Evolutionary conservation across 2,888 invertebrate species (phyloP).

Genomic region (Dione vanillae): DNA sequence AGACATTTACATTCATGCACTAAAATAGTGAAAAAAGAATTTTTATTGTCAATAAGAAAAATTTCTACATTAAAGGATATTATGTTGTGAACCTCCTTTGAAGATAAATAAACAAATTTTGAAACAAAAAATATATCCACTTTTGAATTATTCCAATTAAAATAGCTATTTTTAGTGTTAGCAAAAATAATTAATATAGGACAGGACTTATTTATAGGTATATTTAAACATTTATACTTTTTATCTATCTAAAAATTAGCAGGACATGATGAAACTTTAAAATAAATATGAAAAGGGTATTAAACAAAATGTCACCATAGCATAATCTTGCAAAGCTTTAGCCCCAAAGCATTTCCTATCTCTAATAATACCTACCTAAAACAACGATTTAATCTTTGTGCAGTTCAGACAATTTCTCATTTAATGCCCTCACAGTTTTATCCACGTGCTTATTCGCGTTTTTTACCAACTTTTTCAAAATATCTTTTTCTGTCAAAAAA

Average conservation of each 20-base stretch:
- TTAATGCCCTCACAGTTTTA: constrained; percentile 67
- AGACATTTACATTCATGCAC: not conserved
- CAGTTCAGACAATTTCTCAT: constrained; percentile 65
- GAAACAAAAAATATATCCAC: constrained; percentile 14
- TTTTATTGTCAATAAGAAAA: too few relatives aligned
- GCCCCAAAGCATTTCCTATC: constrained; percentile 17
- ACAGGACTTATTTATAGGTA: too few relatives aligned
- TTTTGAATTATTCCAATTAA: constrained; percentile 24
- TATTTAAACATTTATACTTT: too few relatives aligned
- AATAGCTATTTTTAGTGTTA: not conserved
- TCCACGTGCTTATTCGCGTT: constrained; percentile 66
- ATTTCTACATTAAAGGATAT: too few relatives aligned
- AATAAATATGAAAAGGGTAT: too few relatives aligned
- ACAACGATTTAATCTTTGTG: constrained; percentile 58
- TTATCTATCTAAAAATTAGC: too few relatives aligned
- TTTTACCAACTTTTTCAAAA: constrained; percentile 62
- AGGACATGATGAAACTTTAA: too few relatives aligned
- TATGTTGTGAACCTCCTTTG: too few relatives aligned
- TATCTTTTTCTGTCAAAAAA: constrained; percentile 48
- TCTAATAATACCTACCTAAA: constrained; percentile 42
- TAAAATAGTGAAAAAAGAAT: not conserved
- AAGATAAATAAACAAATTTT: too few relatives aligned
- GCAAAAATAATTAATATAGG: not conserved
- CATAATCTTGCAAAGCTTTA: not conserved
- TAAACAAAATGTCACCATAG: not conserved